These are phyloP conservation scores for Lasioglossum marginatum DNA, from an alignment of 2,888 invertebrate genomes.

Conservation along the genomic window DNA sequence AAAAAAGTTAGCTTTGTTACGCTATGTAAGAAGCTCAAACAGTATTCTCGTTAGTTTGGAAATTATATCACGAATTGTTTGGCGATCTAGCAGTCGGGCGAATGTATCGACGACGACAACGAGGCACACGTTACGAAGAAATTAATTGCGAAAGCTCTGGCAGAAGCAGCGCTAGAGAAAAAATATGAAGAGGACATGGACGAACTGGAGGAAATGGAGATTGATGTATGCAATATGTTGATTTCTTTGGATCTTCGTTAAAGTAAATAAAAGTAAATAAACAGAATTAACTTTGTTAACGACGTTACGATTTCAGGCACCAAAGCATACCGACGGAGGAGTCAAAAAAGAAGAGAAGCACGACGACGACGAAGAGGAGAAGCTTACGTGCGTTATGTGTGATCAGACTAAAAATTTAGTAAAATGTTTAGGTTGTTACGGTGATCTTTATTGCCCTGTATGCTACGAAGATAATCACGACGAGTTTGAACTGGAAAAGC, in stretches of 20 bases:
- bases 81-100: slow-evolving; percentile 28
- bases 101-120: slow-evolving; percentile 80
- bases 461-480: slow-evolving; percentile 91
- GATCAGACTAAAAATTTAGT: slow-evolving; percentile 90
- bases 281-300: not conserved
- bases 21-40: no score
- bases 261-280: not conserved
- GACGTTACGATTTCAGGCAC: slow-evolving; percentile 22
- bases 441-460: slow-evolving; percentile 91
- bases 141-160: slow-evolving; percentile 81
- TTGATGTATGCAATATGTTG: slow-evolving; percentile 67
- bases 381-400: slow-evolving; percentile 94
- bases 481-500: slow-evolving; percentile 85
- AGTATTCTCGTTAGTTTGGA: not conserved
- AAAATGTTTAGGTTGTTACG: slow-evolving; percentile 91
- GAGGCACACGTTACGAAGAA: slow-evolving; percentile 81
- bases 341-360: slow-evolving; percentile 85
- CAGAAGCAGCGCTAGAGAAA: slow-evolving; percentile 85
- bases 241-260: not conserved
- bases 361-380: slow-evolving; percentile 83
- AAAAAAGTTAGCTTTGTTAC: no score
- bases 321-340: slow-evolving; percentile 83
- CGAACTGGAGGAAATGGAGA: slow-evolving; percentile 75
- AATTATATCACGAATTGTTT: not conserved
- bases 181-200: slow-evolving; percentile 77